phyloP scores from a whole-genome alignment of 1,140 invertebrate species.

The Sipha flava region DNA sequence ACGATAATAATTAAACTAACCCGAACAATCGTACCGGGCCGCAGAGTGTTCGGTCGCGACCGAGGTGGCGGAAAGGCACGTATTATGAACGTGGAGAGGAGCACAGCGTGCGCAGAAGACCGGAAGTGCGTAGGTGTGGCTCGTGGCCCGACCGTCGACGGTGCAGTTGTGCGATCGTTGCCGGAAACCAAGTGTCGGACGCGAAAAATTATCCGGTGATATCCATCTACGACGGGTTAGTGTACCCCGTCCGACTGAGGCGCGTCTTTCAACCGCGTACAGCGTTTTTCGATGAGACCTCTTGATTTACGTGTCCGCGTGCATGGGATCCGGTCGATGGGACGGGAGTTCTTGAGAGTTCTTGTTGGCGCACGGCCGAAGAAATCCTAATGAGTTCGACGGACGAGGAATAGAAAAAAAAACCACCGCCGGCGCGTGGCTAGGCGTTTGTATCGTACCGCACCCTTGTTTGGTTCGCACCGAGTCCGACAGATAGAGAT shows the following conservation, averaged over 20 bases:
- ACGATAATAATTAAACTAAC: constrained; percentile 24
- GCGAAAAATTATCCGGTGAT: background rate
- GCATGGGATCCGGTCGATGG: background rate
- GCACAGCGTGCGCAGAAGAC: too few relatives aligned
- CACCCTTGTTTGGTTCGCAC: too few relatives aligned
- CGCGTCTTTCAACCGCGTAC: background rate
- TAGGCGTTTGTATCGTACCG: too few relatives aligned
- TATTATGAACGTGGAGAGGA: too few relatives aligned
- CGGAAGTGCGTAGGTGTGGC: constrained; percentile 28
- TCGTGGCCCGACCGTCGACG: background rate
- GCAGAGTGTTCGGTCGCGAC: background rate
- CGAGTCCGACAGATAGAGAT: too few relatives aligned
- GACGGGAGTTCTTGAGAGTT: too few relatives aligned
- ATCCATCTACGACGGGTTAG: background rate
- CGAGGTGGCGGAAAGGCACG: background rate
- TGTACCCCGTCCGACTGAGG: too few relatives aligned
- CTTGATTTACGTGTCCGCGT: background rate
- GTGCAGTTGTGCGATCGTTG: background rate
- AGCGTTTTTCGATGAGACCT: background rate
- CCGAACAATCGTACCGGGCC: background rate
- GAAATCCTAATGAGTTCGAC: too few relatives aligned
- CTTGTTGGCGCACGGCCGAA: too few relatives aligned
- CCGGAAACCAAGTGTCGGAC: constrained; percentile 15
- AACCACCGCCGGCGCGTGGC: background rate
- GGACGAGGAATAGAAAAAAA: background rate